Conservation (phyloP, 2,113 vertebrate species). For the Muntiacus reevesi region DNA sequence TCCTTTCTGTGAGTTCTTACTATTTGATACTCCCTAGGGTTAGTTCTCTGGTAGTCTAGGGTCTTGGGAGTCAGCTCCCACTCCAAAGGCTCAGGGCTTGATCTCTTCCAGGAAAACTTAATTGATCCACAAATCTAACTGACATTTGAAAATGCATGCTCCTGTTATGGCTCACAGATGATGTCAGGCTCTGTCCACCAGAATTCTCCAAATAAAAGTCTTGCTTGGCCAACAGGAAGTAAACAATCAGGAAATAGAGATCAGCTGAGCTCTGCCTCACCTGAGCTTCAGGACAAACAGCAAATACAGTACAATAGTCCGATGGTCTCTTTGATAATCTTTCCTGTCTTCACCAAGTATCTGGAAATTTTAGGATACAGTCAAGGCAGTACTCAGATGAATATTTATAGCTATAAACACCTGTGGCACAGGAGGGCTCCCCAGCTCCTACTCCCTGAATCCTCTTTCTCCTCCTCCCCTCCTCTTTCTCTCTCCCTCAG, state of each 20-base stretch:
- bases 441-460: constrained; percentile 67
- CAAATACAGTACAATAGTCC: not conserved
- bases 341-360: not conserved
- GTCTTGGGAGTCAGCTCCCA: not conserved
- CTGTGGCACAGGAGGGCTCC: constrained; percentile 77
- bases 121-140: not conserved
- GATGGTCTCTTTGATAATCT: not conserved
- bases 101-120: constrained; percentile 9
- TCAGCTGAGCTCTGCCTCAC: not conserved
- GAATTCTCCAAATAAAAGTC: not conserved
- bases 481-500: constrained; percentile 50
- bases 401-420: constrained; percentile 40
- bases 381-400: not conserved
- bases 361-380: not conserved
- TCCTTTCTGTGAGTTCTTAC: not conserved
- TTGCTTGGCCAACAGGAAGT: not conserved
- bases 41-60: not conserved
- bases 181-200: not conserved
- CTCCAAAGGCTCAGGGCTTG: not conserved
- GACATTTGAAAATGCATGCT: not conserved
- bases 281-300: not conserved
- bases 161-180: not conserved
- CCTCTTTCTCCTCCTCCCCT: not conserved
- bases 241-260: not conserved
- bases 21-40: not conserved